Evolutionary conservation across 1,140 invertebrate genomes (phyloP).

Genomic region (Calliphora vicina): DNA sequence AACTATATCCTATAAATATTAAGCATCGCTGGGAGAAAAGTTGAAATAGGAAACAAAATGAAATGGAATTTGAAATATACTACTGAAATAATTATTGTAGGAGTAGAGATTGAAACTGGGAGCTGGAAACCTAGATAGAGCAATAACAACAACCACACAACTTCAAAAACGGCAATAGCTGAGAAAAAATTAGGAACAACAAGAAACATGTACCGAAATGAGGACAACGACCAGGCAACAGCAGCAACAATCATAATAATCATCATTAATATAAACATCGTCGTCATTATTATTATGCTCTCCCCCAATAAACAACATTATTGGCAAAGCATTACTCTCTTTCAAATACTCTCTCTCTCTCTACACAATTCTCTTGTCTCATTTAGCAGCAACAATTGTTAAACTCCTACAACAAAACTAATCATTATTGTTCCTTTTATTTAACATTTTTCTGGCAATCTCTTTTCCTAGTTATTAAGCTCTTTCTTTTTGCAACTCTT

Average conservation of each 20-base stretch:
- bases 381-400: neutral
- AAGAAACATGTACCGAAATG: neutral
- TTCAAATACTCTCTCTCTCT: neutral
- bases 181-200: neutral
- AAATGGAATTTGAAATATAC: neutral
- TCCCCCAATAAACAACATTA: neutral
- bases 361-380: neutral
- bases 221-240: constrained; percentile 7
- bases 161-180: too few species aligned
- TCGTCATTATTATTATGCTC: neutral
- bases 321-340: neutral
- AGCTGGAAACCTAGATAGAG: neutral
- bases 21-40: neutral
- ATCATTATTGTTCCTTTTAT: neutral
- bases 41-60: neutral
- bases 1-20: neutral
- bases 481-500: neutral
- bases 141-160: neutral
- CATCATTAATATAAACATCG: neutral
- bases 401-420: neutral
- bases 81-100: neutral
- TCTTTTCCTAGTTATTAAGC: neutral
- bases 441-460: neutral
- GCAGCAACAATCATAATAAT: neutral
- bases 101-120: neutral